Evolutionary conservation across 92 coral and sea anemone species (phyloP).

Genomic region (Palythoa grandiflora): DNA sequence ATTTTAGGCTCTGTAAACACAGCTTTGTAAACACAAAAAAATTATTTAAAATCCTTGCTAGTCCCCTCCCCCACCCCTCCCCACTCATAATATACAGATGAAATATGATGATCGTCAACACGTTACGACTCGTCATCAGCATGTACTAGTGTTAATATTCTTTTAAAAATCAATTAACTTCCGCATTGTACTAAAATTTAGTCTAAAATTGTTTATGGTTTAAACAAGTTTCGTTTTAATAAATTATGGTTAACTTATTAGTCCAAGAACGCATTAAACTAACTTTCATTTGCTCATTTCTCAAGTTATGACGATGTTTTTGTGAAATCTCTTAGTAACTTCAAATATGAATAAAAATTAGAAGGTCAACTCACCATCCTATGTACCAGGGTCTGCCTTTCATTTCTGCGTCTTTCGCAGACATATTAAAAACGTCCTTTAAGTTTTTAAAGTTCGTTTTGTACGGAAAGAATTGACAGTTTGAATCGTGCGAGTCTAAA

Average conservation of each 20-base stretch:
- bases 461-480: conserved; percentile 96
- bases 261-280: neutral
- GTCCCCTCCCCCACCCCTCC: neutral
- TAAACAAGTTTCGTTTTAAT: neutral
- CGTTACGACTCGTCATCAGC: conserved; percentile 1
- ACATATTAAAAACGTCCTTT: conserved; percentile 93
- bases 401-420: conserved; percentile 89
- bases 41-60: neutral
- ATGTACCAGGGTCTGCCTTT: conserved; percentile 96
- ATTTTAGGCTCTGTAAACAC: no score
- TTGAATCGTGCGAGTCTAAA: conserved; percentile 66
- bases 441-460: conserved; percentile 77
- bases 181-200: neutral
- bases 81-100: neutral
- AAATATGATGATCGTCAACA: neutral
- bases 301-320: neutral
- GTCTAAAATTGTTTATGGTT: neutral
- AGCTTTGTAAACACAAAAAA: neutral
- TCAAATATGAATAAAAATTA: neutral
- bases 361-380: conserved; percentile 83
- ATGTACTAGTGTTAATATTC: neutral
- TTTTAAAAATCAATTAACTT: neutral
- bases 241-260: neutral
- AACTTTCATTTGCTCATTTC: neutral
- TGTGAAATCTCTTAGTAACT: neutral